phyloP scores from a whole-genome alignment of 1,140 invertebrate species.

The Ostrea edulis region DNA sequence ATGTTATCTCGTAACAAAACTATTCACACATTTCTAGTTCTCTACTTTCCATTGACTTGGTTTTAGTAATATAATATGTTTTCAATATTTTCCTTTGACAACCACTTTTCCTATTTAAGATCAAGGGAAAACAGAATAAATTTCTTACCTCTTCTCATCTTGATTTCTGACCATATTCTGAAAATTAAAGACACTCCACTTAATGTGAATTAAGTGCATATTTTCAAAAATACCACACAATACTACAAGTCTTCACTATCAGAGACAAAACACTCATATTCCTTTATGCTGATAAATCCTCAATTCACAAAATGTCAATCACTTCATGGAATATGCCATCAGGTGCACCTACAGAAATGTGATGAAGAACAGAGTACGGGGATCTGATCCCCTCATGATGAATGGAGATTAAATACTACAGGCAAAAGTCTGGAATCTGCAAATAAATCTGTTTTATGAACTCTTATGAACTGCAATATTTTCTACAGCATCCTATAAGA shows the following conservation, averaged over 20 bases:
- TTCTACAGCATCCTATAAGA: not conserved
- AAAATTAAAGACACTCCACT: conserved; percentile 48
- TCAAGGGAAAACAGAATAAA: not conserved
- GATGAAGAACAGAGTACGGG: not conserved
- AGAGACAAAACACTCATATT: conserved; percentile 17
- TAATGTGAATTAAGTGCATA: not conserved
- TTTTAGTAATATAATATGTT: not conserved
- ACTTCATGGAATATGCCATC: not conserved
- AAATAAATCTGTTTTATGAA: conserved; percentile 2
- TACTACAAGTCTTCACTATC: not conserved
- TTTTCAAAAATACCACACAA: not conserved
- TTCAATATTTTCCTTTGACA: not conserved
- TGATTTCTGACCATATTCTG: conserved; percentile 65
- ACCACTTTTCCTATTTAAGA: not conserved
- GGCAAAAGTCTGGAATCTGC: not conserved
- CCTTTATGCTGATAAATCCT: not conserved
- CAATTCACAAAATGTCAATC: conserved; percentile 16
- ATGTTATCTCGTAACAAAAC: not conserved
- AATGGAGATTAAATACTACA: not conserved
- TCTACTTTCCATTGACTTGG: not conserved
- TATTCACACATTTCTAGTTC: not conserved
- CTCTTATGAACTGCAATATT: not conserved
- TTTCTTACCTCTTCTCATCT: conserved; percentile 63
- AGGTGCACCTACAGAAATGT: not conserved
- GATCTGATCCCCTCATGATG: not conserved